Conservation (phyloP, 2,888 invertebrate species). For the Oscheius onirici region DNA sequence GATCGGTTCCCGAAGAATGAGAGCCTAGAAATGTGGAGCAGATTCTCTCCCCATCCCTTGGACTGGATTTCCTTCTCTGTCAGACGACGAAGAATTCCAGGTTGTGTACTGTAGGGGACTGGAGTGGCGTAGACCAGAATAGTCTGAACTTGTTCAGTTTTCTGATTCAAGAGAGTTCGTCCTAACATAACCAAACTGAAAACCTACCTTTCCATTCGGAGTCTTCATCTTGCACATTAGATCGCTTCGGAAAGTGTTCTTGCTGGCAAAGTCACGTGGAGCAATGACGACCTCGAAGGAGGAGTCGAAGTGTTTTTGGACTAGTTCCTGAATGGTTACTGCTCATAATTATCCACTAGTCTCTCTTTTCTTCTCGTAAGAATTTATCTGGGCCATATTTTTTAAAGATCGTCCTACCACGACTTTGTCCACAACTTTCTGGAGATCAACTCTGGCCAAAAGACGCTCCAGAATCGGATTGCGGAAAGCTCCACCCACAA, state of each 20-base stretch:
- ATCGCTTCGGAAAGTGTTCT: constrained; percentile 22
- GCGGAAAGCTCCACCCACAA: constrained; percentile 15
- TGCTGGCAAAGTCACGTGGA: constrained; percentile 6
- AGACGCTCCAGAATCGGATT: constrained; percentile 17
- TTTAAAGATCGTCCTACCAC: constrained; percentile 10
- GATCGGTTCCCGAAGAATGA: neutral
- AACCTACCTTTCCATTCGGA: constrained; percentile 24
- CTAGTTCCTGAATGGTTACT: constrained; percentile 7
- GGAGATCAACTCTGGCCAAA: constrained; percentile 16
- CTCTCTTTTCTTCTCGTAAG: too few species aligned
- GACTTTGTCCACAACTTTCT: constrained; percentile 21
- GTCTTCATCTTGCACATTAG: constrained; percentile 30
- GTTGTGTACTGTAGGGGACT: constrained; percentile 1
- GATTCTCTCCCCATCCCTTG: constrained; percentile 12
- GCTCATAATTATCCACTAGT: too few species aligned
- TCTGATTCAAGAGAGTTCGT: too few species aligned
- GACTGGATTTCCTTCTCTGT: constrained; percentile 9
- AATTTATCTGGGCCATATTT: too few species aligned
- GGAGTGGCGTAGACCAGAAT: constrained; percentile 27
- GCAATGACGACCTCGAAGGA: constrained; percentile 23
- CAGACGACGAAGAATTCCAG: constrained; percentile 5
- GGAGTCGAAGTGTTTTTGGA: constrained; percentile 20
- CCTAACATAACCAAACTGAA: too few species aligned
- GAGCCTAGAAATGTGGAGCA: constrained; percentile 12
- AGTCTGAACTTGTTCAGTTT: neutral